Conservation (phyloP, 2,113 vertebrate species). For the Tonatia bakeri region DNA sequence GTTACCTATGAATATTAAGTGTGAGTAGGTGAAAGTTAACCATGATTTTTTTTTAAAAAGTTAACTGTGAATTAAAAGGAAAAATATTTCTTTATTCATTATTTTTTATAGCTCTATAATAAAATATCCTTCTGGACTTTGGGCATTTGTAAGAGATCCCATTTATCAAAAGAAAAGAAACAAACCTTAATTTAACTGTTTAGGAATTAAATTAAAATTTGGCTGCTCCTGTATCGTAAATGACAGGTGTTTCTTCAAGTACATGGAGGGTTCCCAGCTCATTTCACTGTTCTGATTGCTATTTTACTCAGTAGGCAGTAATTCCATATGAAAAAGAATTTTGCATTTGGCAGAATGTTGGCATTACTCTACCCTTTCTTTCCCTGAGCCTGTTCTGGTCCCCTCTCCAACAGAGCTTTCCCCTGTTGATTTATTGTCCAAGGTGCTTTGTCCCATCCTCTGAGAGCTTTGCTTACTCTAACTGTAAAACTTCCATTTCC, state of each 20-base stretch:
- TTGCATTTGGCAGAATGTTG: constrained; percentile 1
- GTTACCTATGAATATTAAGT: not conserved
- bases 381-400: not conserved
- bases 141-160: not conserved
- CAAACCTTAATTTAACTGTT: constrained; percentile 33
- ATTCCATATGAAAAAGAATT: constrained; percentile 24
- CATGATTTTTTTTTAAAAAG: not conserved
- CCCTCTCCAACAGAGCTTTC: not conserved
- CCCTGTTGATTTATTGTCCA: not conserved
- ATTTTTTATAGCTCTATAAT: not conserved
- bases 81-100: not conserved
- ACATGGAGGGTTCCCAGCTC: not conserved
- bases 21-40: constrained; percentile 8
- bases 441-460: not conserved
- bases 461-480: not conserved
- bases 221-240: not conserved
- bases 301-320: not conserved
- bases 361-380: not conserved
- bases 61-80: constrained; percentile 16
- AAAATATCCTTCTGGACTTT: not conserved
- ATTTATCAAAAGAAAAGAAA: constrained; percentile 47
- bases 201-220: not conserved
- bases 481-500: not conserved
- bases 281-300: constrained; percentile 5
- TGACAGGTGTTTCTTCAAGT: constrained; percentile 40